Conservation (phyloP, 2,113 vertebrate genomes). For the Boleophthalmus pectinirostris region DNA sequence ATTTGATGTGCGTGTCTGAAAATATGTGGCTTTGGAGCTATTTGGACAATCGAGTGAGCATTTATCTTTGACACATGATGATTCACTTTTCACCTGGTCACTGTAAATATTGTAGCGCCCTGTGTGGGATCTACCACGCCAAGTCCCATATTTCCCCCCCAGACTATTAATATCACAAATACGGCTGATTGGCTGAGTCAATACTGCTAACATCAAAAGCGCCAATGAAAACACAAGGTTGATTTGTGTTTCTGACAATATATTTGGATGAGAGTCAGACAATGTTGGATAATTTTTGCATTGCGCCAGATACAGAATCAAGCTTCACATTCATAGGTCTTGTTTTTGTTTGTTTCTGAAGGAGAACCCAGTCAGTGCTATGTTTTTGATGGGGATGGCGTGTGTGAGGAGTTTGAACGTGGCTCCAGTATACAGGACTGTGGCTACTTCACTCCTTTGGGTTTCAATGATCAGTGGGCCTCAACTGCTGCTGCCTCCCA, state of each 20-base stretch:
- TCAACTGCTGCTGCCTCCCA: constrained; percentile 80
- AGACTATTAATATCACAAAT: constrained; percentile 43
- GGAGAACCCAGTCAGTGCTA: constrained; percentile 93
- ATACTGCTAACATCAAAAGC: constrained; percentile 37
- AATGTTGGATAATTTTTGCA: constrained; percentile 34
- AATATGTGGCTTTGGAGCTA: not conserved
- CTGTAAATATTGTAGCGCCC: constrained; percentile 5
- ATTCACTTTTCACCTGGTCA: constrained; percentile 10
- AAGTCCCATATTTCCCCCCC: constrained; percentile 1
- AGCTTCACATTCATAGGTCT: constrained; percentile 54
- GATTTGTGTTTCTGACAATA: constrained; percentile 61
- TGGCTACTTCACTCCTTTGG: constrained; percentile 84
- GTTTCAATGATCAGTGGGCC: constrained; percentile 89
- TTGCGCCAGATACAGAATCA: constrained; percentile 56
- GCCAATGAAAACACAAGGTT: constrained; percentile 60
- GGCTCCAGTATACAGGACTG: constrained; percentile 83
- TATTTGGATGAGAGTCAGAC: constrained; percentile 45
- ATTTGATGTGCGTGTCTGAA: not conserved
- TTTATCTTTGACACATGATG: constrained; percentile 5
- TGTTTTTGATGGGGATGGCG: constrained; percentile 83
- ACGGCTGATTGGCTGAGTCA: constrained; percentile 39
- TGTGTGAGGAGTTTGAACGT: constrained; percentile 88
- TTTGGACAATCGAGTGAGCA: not conserved
- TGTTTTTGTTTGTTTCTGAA: constrained; percentile 63
- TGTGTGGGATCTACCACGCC: constrained; percentile 2